phyloP scores from a whole-genome alignment of 2,113 vertebrate genomes.

The Neogale vison region DNA sequence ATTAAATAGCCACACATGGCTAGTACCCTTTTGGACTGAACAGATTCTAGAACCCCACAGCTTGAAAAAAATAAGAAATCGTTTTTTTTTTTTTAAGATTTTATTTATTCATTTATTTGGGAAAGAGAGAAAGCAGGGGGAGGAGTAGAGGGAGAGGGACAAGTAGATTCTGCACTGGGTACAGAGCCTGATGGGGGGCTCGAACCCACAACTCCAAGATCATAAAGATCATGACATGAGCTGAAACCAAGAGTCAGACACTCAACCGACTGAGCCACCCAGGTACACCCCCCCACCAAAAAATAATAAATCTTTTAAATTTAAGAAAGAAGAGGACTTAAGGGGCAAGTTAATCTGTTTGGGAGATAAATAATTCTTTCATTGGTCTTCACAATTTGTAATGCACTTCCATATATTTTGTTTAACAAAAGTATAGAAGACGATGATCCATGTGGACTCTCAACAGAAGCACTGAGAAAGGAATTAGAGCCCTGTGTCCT shows the following conservation, averaged over 20 bases:
- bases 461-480: neutral
- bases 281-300: rapidly evolving
- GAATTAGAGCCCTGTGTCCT: neutral
- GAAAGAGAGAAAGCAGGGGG: neutral
- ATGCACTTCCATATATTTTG: neutral
- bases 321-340: neutral
- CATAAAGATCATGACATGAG: neutral
- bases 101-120: neutral
- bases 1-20: neutral
- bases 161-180: neutral
- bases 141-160: neutral
- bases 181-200: neutral
- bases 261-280: neutral
- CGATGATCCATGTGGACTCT: neutral
- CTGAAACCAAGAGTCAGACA: neutral
- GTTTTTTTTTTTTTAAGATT: neutral
- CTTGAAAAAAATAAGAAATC: neutral
- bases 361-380: neutral
- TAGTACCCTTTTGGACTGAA: neutral
- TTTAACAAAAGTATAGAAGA: neutral
- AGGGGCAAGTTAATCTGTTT: neutral
- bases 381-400: neutral
- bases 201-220: neutral
- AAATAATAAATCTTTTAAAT: neutral
- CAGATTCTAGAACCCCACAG: neutral